phyloP scores from a whole-genome alignment of 2,888 invertebrate species.

The Hetaerina titia region DNA sequence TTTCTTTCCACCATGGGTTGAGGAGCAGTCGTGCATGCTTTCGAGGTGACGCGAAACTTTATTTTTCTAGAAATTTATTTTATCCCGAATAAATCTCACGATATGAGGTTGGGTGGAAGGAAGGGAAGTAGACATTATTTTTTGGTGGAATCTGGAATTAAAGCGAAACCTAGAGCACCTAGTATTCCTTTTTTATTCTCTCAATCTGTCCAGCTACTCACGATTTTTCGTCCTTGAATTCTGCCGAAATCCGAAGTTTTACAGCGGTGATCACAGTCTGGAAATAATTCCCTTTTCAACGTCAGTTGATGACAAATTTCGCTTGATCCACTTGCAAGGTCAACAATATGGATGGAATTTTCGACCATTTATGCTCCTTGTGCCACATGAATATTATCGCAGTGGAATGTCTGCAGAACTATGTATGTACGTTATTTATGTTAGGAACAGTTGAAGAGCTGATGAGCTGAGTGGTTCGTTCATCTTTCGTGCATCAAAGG shows the following conservation, averaged over 20 bases:
- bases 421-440: no score
- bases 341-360: no score
- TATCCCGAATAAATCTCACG: not conserved
- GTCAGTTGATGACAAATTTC: not conserved
- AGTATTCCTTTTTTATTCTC: not conserved
- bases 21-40: not conserved
- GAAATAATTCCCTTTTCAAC: not conserved
- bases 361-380: no score
- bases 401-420: no score
- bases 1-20: not conserved
- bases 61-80: not conserved
- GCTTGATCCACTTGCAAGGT: no score
- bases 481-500: no score
- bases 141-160: not conserved
- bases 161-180: not conserved
- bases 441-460: no score
- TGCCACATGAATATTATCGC: no score
- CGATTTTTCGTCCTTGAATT: not conserved
- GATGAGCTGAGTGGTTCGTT: no score
- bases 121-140: not conserved
- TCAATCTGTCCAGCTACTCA: not conserved
- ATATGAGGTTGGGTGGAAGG: not conserved
- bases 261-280: not conserved
- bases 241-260: not conserved
- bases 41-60: not conserved